Evolutionary conservation across 1,140 invertebrate species (phyloP), one percentile per base, ranked within the genome.

Genomic region (Diorhabda sublineata): DNA sequence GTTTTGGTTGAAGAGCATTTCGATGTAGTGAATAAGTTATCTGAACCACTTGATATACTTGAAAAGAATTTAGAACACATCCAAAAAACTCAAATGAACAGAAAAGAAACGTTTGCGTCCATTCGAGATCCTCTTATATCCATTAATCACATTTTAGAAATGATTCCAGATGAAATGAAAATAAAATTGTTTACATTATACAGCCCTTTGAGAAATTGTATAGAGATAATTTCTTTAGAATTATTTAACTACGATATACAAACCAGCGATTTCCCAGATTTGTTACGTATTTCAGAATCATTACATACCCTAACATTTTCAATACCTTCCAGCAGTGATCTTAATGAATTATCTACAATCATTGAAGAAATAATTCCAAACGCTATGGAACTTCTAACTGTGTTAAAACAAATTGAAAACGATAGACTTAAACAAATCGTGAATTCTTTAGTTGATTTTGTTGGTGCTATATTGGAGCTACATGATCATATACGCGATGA

Each of bases 151-250:
- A 68, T 75, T 9, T 58, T 72, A 47, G 71, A 75, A 56, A 60
- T 60, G 7, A 67, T 70, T n/a, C 68, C 69, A 9, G 71, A 72
- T 66, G 71, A 70, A 41, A 45, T 75, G 26, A 74, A 73, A 45
- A 71, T 73, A 42, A 71, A 68, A 57, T 56, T 73, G 41, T 69
- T 65, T 43, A 74, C 58, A 43, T 56, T 72, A 6, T 68, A 74
- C 43, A 71, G 73, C 58, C 71, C 76, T 42, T 58, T 80, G 11
- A 65, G 72, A 56, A 75, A 79, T 67, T 73, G 73, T 43, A 68
- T 80, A 9, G 79, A 80, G 69, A 76, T 80, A 7, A 70, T 79
- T 52, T 74, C 68, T 6, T 69, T 80, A 45, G 79, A 80, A 67
- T 71, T 73, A 65, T 72, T 68, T 41, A 76, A 77, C 63, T 69